phyloP scores from a whole-genome alignment of 2,888 invertebrate genomes.

The Macropis europaea region DNA sequence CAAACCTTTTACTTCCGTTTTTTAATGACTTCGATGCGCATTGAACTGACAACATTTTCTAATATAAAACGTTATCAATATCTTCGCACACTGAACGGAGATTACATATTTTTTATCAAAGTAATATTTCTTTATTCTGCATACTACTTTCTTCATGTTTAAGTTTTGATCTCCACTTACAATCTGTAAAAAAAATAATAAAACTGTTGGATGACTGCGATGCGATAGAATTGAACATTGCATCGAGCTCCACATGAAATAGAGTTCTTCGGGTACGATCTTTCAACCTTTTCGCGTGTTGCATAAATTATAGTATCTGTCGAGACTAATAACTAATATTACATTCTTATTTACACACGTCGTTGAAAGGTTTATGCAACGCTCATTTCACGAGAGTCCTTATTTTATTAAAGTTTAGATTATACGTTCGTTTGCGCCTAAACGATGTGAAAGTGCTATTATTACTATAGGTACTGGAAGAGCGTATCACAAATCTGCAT shows the following conservation, averaged over 20 bases:
- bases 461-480: slow-evolving; percentile 19
- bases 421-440: neutral
- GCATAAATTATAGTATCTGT: slow-evolving; percentile 19
- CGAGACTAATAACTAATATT: slow-evolving; percentile 25
- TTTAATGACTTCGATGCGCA: neutral
- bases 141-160: too few relatives aligned
- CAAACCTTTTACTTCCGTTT: slow-evolving; percentile 7
- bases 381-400: slow-evolving; percentile 7
- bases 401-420: slow-evolving; percentile 22
- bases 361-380: slow-evolving; percentile 43
- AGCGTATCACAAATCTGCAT: slow-evolving; percentile 25
- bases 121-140: too few relatives aligned
- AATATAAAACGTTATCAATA: too few relatives aligned
- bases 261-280: slow-evolving; percentile 22
- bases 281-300: slow-evolving; percentile 25
- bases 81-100: too few relatives aligned
- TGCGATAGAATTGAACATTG: neutral
- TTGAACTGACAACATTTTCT: neutral
- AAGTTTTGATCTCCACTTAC: too few relatives aligned
- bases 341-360: slow-evolving; percentile 43
- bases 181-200: neutral
- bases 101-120: too few relatives aligned
- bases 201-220: slow-evolving; percentile 9
- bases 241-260: slow-evolving; percentile 13
- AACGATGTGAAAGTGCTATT: slow-evolving; percentile 40